Evolutionary conservation across 2,797 vertebrate genomes (phyloP).

Genomic region (Enteromius afrohamiltoni): DNA sequence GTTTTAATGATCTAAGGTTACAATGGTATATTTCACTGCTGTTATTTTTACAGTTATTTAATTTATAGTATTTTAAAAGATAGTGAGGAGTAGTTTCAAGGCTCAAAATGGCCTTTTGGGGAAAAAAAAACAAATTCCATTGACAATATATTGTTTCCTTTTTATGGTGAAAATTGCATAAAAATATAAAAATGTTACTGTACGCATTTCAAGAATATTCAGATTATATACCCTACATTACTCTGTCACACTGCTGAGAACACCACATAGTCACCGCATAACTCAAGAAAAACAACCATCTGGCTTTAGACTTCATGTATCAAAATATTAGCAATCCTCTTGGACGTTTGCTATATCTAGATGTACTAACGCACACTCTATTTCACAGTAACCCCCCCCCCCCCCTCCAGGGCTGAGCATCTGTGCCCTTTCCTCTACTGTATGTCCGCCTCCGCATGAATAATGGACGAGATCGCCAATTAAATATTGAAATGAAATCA

Average conservation of each 20-base stretch:
- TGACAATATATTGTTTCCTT: not conserved
- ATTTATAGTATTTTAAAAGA: constrained; percentile 10
- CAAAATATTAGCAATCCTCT: constrained; percentile 34
- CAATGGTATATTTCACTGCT: not conserved
- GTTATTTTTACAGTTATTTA: constrained; percentile 1
- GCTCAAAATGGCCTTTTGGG: not conserved
- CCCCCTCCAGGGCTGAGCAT: constrained; percentile 47
- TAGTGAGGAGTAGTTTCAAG: not conserved
- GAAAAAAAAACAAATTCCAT: not conserved
- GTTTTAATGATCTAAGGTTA: not conserved
- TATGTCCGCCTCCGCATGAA: constrained; percentile 55
- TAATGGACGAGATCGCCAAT: constrained; percentile 65
- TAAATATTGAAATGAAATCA: constrained; percentile 70
- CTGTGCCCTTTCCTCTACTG: constrained; percentile 54
- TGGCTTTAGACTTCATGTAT: constrained; percentile 29
- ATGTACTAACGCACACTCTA: constrained; percentile 15
- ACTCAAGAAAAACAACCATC: constrained; percentile 38
- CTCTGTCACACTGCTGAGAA: not conserved
- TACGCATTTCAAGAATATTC: not conserved
- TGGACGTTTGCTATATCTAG: constrained; percentile 17
- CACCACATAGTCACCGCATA: not conserved
- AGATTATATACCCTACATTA: not conserved
- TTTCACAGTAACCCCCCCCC: not conserved
- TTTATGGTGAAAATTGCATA: not conserved
- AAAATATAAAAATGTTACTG: not conserved